Percentiles rank a stretch among this genome's conserved stretches.
Conservation (phyloP, 2,113 vertebrate species). For the Tyrannus savana region DNA sequence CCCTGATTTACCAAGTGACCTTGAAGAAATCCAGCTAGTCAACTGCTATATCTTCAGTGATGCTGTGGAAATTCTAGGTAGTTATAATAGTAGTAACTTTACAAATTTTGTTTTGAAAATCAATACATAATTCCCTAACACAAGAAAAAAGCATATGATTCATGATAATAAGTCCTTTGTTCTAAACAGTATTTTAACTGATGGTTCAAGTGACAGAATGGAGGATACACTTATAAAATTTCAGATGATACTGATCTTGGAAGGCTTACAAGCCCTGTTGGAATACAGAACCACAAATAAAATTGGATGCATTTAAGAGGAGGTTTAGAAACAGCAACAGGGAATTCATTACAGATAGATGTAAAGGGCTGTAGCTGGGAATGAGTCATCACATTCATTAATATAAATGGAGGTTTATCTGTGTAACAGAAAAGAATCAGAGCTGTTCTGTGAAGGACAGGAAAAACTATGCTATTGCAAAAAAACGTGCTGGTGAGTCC, state of each 20-base stretch:
- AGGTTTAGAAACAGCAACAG: not conserved
- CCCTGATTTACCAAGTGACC: not conserved
- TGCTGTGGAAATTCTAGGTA: constrained; percentile 52
- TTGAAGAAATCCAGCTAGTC: constrained; percentile 48
- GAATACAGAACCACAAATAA: not conserved
- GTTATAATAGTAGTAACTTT: not conserved
- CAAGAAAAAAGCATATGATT: not conserved
- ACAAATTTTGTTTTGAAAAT: not conserved
- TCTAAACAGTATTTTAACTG: not conserved
- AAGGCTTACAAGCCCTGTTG: not conserved
- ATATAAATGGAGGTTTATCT: not conserved
- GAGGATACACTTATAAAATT: not conserved
- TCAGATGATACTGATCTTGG: not conserved
- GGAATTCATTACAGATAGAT: not conserved
- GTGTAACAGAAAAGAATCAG: not conserved
- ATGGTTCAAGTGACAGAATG: not conserved
- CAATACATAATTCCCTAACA: not conserved
- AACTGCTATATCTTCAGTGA: constrained; percentile 27
- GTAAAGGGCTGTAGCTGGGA: not conserved
- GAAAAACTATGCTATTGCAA: not conserved
- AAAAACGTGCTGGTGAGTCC: not conserved
- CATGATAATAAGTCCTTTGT: not conserved
- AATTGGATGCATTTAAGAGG: not conserved
- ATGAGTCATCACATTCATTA: not conserved
- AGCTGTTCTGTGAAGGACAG: not conserved